Conservation (phyloP, 2,888 invertebrate species). For the Catocala fraxini region DNA sequence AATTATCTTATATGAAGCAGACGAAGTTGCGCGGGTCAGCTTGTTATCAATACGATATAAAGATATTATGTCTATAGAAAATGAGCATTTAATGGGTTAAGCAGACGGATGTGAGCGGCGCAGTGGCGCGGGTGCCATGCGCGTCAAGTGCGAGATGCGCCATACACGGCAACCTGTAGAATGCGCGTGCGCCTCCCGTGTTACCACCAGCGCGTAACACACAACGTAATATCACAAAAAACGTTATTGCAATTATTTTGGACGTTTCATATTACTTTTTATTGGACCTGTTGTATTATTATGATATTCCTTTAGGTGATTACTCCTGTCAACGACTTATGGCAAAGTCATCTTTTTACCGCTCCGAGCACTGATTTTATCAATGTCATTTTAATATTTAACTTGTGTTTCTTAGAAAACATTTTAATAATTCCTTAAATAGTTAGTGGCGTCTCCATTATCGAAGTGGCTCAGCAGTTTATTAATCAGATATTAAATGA, state of each 20-base stretch:
- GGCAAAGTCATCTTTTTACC: conserved; percentile 20
- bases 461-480: not conserved
- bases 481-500: not conserved
- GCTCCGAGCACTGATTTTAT: conserved; percentile 6
- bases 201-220: conserved; percentile 48
- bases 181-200: conserved; percentile 61
- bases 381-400: conserved; percentile 8
- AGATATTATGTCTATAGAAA: conserved; percentile 46
- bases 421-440: conserved; percentile 4
- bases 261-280: conserved; percentile 48
- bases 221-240: conserved; percentile 38
- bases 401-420: conserved; percentile 6
- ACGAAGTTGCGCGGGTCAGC: too few relatives aligned
- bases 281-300: conserved; percentile 45
- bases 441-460: conserved; percentile 3
- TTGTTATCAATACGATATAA: too few relatives aligned
- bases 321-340: conserved; percentile 26
- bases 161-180: conserved; percentile 77
- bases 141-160: conserved; percentile 65
- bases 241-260: conserved; percentile 47
- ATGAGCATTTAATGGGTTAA: conserved; percentile 67
- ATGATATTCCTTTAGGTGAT: conserved; percentile 28
- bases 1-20: too few relatives aligned
- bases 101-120: conserved; percentile 65
- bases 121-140: conserved; percentile 46